These are phyloP conservation scores for Phasianus colchicus DNA, from an alignment of 2,113 vertebrate genomes.

Conservation along the genomic window DNA sequence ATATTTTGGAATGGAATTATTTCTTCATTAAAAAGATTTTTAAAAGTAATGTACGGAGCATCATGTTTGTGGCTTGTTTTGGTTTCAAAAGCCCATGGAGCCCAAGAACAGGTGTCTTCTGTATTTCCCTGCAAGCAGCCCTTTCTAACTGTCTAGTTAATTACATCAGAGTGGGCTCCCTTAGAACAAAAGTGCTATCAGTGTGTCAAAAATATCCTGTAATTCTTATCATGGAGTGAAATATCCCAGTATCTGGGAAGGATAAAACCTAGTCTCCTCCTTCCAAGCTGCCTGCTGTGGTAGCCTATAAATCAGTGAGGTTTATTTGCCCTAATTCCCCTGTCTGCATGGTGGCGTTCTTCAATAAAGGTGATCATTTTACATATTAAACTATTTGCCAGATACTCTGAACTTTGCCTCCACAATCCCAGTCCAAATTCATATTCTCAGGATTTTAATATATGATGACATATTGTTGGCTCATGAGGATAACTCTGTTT, in stretches of 20 bases:
- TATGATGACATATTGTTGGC: constrained; percentile 6
- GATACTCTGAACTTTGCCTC: constrained; percentile 29
- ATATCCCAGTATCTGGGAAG: not conserved
- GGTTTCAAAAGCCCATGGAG: not conserved
- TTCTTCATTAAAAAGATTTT: constrained; percentile 91
- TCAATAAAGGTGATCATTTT: constrained; percentile 11
- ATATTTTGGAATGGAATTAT: constrained; percentile 92
- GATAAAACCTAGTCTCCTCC: not conserved
- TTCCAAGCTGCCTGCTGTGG: not conserved
- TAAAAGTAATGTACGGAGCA: constrained; percentile 75
- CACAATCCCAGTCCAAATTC: not conserved
- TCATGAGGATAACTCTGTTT: constrained; percentile 12
- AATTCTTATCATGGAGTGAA: not conserved
- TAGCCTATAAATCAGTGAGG: constrained; percentile 27
- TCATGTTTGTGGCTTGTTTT: constrained; percentile 35
- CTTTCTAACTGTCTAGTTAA: not conserved
- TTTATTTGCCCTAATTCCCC: constrained; percentile 37
- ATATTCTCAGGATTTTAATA: not conserved
- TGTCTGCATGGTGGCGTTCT: fast-evolving
- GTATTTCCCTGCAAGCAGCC: not conserved
- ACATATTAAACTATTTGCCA: constrained; percentile 20
- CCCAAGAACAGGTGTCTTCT: not conserved
- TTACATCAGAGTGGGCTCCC: not conserved
- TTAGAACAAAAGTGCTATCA: not conserved
- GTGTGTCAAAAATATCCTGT: not conserved